These are phyloP conservation scores for Xerus inauris DNA, from an alignment of 2,113 vertebrate species.

Conservation along the genomic window DNA sequence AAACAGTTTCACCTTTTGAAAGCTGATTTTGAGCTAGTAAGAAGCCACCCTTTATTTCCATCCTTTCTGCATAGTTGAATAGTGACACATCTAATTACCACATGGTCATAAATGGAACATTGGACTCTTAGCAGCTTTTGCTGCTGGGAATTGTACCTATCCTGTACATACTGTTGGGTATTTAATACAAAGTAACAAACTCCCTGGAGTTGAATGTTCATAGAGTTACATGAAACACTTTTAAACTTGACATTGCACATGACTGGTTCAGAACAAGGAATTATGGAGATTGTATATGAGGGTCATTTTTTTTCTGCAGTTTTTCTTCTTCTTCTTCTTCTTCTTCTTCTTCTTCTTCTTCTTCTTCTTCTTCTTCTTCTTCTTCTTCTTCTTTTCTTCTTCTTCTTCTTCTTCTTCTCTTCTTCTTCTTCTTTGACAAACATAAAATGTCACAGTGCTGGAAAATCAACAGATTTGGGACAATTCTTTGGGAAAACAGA, in stretches of 20 bases:
- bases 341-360: not conserved
- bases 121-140: not conserved
- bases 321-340: not conserved
- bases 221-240: not conserved
- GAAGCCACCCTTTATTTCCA: not conserved
- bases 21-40: constrained; percentile 23
- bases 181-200: not conserved
- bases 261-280: constrained; percentile 37
- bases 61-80: constrained; percentile 15
- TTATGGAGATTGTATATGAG: not conserved
- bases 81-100: not conserved
- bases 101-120: not conserved
- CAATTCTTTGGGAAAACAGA: not conserved
- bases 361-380: too few species aligned
- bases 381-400: not conserved
- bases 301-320: not conserved
- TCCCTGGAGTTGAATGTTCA: not conserved
- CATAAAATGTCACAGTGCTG: not conserved
- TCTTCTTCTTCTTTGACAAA: not conserved
- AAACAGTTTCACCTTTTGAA: constrained; percentile 17
- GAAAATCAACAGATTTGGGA: not conserved
- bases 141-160: not conserved
- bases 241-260: not conserved
- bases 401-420: too few species aligned
- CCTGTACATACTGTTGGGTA: not conserved